Conservation (phyloP, 2,797 vertebrate genomes). For the Paramormyrops hopkinsi region DNA sequence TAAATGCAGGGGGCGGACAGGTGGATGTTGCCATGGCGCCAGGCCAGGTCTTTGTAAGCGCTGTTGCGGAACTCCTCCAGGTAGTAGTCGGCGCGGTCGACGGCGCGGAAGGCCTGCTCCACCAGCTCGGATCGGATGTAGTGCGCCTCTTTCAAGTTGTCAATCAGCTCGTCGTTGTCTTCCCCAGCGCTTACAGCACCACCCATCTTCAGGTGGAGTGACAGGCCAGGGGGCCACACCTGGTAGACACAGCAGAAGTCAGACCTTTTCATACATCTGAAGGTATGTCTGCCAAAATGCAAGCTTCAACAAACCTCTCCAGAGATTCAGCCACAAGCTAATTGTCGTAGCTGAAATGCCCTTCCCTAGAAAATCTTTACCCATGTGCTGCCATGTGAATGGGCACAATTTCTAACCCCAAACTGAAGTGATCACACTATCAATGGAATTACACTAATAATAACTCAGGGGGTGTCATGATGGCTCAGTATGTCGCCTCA, state of each 20-base stretch:
- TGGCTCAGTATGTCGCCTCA: background rate
- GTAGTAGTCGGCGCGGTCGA: slow-evolving; percentile 80
- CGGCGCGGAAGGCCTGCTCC: slow-evolving; percentile 73
- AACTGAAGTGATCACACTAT: background rate
- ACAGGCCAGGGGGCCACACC: background rate
- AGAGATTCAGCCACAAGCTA: background rate
- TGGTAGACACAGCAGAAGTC: background rate
- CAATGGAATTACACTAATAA: background rate
- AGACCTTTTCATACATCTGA: background rate
- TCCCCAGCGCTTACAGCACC: slow-evolving; percentile 93
- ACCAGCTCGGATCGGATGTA: slow-evolving; percentile 75
- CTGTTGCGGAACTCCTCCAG: slow-evolving; percentile 77
- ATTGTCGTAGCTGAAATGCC: background rate
- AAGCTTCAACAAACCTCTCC: background rate
- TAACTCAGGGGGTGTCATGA: background rate
- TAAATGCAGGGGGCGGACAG: slow-evolving; percentile 94
- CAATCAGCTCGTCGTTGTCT: slow-evolving; percentile 89
- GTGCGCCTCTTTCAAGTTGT: slow-evolving; percentile 77
- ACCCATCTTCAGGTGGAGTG: slow-evolving; percentile 76
- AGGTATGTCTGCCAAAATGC: background rate
- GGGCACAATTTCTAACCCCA: background rate
- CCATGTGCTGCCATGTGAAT: background rate
- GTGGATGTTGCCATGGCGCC: slow-evolving; percentile 95
- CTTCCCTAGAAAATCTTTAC: background rate
- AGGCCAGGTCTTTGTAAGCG: slow-evolving; percentile 79